A percentile compares a stretch with the other conserved stretches of the same genome.
Evolutionary conservation across 2,888 invertebrate genomes (phyloP).

Genomic region (Blera fallax): DNA sequence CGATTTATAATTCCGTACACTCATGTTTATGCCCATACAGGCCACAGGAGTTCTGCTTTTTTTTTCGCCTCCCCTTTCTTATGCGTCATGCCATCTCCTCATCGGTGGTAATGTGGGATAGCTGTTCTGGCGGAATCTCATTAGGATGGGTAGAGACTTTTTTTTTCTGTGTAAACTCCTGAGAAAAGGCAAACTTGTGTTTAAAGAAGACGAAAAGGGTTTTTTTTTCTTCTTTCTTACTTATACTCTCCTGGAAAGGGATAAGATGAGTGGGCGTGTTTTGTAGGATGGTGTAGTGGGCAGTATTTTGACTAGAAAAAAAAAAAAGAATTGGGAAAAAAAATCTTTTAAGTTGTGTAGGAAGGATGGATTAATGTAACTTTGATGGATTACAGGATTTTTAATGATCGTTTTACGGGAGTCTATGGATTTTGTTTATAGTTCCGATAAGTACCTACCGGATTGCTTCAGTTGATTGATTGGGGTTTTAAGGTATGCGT

Average conservation of each 20-base stretch:
- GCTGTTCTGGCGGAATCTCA: conserved; percentile 22
- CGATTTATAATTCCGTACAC: conserved; percentile 62
- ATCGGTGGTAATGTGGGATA: conserved; percentile 20
- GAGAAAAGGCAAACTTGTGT: conserved; percentile 54
- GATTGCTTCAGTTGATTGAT: conserved; percentile 19
- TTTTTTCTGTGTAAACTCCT: conserved; percentile 24
- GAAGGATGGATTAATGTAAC: conserved; percentile 32
- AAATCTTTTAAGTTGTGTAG: conserved; percentile 6
- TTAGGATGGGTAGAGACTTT: conserved; percentile 8
- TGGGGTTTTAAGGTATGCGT: not conserved
- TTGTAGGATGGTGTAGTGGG: conserved; percentile 7
- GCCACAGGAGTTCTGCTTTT: conserved; percentile 20
- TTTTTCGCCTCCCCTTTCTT: not conserved
- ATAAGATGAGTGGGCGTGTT: conserved; percentile 25
- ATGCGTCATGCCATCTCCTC: not conserved
- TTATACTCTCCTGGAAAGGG: not conserved
- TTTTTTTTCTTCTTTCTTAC: not conserved
- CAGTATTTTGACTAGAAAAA: conserved; percentile 1
- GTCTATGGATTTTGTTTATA: not conserved
- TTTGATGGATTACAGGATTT: conserved; percentile 47
- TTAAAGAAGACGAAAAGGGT: conserved; percentile 28
- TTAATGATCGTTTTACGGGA: not conserved
- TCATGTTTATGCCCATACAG: conserved; percentile 59
- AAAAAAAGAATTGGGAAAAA: not conserved
- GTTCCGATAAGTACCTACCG: not conserved